Evolutionary conservation across 2,888 invertebrate genomes (phyloP).

Genomic region (Callyntrura sp.): DNA sequence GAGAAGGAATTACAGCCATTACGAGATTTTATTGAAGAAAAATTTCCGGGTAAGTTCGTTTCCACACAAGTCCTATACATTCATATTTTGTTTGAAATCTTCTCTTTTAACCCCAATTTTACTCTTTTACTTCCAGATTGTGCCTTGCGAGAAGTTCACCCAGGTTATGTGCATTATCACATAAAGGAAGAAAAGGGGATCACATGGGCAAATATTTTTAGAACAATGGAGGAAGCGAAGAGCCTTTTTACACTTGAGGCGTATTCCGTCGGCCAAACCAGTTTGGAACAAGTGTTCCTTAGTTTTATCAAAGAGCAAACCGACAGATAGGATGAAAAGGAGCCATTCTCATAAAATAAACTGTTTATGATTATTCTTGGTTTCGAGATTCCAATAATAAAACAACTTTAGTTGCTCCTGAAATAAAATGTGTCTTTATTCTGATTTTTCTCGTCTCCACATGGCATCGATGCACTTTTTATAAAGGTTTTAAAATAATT

Average conservation of each 20-base stretch:
- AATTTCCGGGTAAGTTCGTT: constrained; percentile 68
- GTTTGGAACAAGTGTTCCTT: constrained; percentile 86
- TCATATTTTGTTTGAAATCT: background rate
- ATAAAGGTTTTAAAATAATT: no score
- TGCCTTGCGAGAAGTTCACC: constrained; percentile 81
- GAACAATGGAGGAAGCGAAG: constrained; percentile 86
- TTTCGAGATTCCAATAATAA: no score
- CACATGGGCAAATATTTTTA: constrained; percentile 90
- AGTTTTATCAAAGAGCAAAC: constrained; percentile 85
- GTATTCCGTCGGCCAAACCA: constrained; percentile 89
- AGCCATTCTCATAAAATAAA: no score
- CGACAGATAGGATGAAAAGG: no score
- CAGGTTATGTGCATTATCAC: constrained; percentile 86
- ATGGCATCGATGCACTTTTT: no score
- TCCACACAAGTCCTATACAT: background rate
- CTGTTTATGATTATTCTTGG: no score
- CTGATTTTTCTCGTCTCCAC: no score
- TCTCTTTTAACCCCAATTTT: no score
- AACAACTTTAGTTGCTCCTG: no score
- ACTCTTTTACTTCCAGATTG: constrained; percentile 80
- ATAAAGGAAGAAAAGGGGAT: constrained; percentile 85
- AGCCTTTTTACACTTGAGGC: constrained; percentile 89
- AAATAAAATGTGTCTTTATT: no score
- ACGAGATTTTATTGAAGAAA: constrained; percentile 81
- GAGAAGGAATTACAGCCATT: constrained; percentile 82